Percentiles rank a stretch among this genome's conserved stretches.
These are phyloP conservation scores for Coluber constrictor DNA, from an alignment of 2,797 vertebrate species.

Conservation along the genomic window DNA sequence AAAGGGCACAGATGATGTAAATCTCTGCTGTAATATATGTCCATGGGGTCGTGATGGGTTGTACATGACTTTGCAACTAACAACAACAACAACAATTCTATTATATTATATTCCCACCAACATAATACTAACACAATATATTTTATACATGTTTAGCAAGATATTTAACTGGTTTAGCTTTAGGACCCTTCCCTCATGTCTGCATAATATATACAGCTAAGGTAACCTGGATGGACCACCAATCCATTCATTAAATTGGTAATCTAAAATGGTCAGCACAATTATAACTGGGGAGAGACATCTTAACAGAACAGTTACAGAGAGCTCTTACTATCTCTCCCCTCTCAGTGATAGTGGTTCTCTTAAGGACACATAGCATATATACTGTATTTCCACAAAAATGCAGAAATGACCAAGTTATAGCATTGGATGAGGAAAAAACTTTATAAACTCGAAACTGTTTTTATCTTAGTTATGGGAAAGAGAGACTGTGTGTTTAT, in stretches of 20 bases:
- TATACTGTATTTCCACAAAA: neutral
- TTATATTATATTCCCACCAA: neutral
- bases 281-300: neutral
- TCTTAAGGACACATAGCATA: neutral
- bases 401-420: neutral
- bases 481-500: too few relatives aligned
- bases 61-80: too few relatives aligned
- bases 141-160: neutral
- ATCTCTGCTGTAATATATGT: neutral
- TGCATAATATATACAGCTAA: neutral
- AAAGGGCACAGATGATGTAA: neutral
- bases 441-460: too few relatives aligned
- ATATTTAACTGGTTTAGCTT: neutral
- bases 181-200: neutral
- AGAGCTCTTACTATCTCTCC: neutral
- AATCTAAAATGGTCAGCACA: neutral
- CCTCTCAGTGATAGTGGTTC: neutral
- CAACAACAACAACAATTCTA: too few relatives aligned
- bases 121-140: neutral
- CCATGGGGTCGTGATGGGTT: too few relatives aligned
- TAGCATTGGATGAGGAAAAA: neutral
- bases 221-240: neutral
- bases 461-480: too few relatives aligned
- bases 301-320: neutral
- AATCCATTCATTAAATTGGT: neutral